phyloP scores from a whole-genome alignment of 2,797 vertebrate genomes.

The Tinamus major region DNA sequence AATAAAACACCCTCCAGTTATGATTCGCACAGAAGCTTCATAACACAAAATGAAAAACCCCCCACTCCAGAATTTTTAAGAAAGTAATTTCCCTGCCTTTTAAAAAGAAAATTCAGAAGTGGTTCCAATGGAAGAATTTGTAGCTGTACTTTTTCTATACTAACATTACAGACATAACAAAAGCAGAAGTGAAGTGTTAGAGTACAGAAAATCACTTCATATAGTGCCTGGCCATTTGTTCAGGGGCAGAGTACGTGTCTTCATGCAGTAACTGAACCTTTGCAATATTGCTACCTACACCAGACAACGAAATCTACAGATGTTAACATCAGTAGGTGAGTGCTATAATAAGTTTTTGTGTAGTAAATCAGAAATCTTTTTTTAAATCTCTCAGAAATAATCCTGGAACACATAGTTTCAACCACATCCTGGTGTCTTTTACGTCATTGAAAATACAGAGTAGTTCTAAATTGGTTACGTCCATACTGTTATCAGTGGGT shows the following conservation, averaged over 20 bases:
- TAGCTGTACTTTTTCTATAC: conserved; percentile 72
- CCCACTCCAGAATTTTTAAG: conserved; percentile 58
- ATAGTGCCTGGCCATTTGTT: conserved; percentile 36
- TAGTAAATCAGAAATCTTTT: conserved; percentile 54
- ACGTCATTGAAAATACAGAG: background rate
- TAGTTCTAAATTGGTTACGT: background rate
- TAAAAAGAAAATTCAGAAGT: conserved; percentile 41
- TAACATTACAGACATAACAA: conserved; percentile 76
- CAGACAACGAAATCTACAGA: conserved; percentile 38
- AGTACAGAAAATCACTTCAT: conserved; percentile 56
- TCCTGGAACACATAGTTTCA: background rate
- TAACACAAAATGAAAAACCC: conserved; percentile 70
- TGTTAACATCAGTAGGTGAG: background rate
- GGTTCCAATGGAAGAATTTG: conserved; percentile 71
- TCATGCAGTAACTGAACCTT: background rate
- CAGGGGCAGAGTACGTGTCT: background rate
- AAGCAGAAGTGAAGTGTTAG: conserved; percentile 72
- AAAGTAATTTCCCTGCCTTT: conserved; percentile 63
- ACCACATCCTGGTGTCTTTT: background rate
- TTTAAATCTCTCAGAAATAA: background rate
- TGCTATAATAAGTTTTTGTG: conserved; percentile 12
- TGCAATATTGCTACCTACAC: conserved; percentile 53
- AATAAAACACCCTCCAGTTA: conserved; percentile 42
- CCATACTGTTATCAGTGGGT: accelerated
- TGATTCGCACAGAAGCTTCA: conserved; percentile 52